Conservation (phyloP, 1,140 invertebrate species). For the Atta cephalotes region DNA sequence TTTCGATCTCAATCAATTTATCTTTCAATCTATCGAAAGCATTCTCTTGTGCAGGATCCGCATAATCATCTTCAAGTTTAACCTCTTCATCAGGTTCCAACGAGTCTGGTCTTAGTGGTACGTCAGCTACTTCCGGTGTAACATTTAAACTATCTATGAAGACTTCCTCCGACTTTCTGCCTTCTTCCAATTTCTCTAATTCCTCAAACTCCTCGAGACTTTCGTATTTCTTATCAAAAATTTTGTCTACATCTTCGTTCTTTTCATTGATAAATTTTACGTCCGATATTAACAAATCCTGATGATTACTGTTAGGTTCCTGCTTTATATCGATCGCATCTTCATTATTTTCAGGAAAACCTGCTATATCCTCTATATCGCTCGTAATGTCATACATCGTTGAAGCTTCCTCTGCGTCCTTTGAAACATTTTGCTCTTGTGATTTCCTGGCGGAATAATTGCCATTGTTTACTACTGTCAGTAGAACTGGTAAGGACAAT, state of each 20-base stretch:
- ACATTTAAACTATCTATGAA: conserved; percentile 79
- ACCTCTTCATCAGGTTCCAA: conserved; percentile 64
- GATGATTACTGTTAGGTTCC: background rate
- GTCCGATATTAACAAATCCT: background rate
- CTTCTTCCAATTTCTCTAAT: background rate
- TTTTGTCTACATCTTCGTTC: background rate
- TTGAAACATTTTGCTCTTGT: conserved; percentile 29
- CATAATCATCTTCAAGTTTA: background rate
- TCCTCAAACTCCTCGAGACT: conserved; percentile 24
- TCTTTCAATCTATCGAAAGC: conserved; percentile 63
- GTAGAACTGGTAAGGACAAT: conserved; percentile 78
- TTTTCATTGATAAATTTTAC: background rate
- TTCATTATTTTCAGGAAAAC: background rate
- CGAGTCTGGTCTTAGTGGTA: conserved; percentile 72
- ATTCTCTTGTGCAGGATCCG: conserved; percentile 2
- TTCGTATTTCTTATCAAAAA: background rate
- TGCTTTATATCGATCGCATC: background rate
- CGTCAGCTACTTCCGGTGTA: conserved; percentile 71
- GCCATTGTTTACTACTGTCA: conserved; percentile 63
- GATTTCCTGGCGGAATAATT: conserved; percentile 22
- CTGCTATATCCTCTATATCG: conserved; percentile 38
- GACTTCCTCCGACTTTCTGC: conserved; percentile 59
- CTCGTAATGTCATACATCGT: conserved; percentile 42
- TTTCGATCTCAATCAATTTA: conserved; percentile 79
- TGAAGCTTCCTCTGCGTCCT: conserved; percentile 34